phyloP scores from a whole-genome alignment of 2,797 vertebrate species.

The Enteromius unitaeniatus region DNA sequence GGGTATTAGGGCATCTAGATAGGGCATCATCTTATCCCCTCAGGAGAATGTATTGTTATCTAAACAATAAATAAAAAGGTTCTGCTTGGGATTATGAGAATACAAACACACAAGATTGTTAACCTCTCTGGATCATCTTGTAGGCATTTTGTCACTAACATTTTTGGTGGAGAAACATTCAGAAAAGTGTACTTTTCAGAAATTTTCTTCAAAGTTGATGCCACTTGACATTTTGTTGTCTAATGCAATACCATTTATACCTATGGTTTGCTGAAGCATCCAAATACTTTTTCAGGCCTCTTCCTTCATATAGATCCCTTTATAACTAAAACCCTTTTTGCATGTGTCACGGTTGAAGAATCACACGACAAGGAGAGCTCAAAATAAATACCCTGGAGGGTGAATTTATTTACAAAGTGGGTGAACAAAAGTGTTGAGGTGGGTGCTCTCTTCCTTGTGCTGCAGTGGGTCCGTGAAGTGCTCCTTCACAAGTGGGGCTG shows the following conservation, averaged over 20 bases:
- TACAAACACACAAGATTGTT: constrained; percentile 8
- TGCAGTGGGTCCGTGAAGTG: too few species aligned
- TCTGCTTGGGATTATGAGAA: constrained; percentile 13
- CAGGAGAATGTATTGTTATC: constrained; percentile 29
- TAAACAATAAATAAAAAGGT: constrained; percentile 23
- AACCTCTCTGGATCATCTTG: constrained; percentile 4
- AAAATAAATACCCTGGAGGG: too few species aligned
- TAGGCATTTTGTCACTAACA: background rate
- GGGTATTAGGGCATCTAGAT: constrained; percentile 6
- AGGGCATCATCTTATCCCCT: constrained; percentile 35
- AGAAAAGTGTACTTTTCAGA: background rate
- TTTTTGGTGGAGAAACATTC: background rate
- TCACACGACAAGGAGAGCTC: too few species aligned
- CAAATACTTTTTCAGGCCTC: background rate
- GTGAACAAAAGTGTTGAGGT: too few species aligned
- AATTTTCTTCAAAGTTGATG: background rate
- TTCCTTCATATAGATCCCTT: background rate
- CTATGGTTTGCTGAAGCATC: background rate
- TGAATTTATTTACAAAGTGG: too few species aligned
- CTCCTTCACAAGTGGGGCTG: too few species aligned
- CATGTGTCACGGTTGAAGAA: background rate
- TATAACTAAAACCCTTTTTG: background rate
- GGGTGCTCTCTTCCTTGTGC: too few species aligned
- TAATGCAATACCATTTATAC: background rate
- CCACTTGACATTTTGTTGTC: background rate